Conservation (phyloP, 2,113 vertebrate species). For the Rhipidura dahli region DNA sequence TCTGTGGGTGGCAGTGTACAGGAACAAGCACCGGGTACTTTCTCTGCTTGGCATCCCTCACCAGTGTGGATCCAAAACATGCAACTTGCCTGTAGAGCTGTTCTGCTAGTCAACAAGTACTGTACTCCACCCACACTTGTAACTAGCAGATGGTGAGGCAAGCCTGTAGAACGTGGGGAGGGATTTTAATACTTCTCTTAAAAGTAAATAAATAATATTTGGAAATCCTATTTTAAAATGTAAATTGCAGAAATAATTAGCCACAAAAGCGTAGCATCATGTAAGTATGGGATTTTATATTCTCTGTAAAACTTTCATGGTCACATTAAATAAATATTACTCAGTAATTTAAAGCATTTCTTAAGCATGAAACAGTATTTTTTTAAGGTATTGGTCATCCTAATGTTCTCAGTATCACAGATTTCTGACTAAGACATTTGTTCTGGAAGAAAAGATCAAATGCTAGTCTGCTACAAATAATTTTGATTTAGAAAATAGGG, state of each 20-base stretch:
- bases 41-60: neutral
- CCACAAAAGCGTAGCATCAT: neutral
- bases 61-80: neutral
- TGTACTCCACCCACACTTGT: neutral
- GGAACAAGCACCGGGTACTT: neutral
- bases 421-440: neutral
- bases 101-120: conserved; percentile 13
- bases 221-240: neutral
- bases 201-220: conserved; percentile 31
- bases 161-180: neutral
- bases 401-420: neutral
- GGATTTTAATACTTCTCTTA: neutral
- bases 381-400: neutral
- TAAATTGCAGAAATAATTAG: neutral
- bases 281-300: neutral
- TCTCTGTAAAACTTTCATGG: neutral
- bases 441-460: neutral
- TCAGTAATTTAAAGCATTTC: neutral
- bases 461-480: neutral
- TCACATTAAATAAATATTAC: neutral
- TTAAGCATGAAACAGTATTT: neutral
- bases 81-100: neutral
- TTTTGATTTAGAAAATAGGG: neutral
- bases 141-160: conserved; percentile 20
- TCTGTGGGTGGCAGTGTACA: neutral